A percentile compares a stretch with the other conserved stretches of the same genome.
Conservation (phyloP, 2,797 vertebrate species). For the Hapalemur alaotrensis region DNA sequence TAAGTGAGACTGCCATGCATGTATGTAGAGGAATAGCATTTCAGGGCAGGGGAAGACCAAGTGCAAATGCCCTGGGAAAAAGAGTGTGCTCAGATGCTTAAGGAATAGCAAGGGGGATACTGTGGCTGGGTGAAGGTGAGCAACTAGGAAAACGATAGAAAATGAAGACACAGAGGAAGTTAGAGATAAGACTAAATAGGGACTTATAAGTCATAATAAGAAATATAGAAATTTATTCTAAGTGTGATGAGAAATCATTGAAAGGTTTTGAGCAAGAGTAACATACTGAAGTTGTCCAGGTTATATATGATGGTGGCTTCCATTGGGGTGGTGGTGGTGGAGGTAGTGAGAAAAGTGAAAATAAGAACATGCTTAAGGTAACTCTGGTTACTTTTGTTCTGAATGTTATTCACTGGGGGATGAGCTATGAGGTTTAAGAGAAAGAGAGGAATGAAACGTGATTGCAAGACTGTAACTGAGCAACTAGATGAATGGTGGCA, state of each 20-base stretch:
- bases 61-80: neutral
- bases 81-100: neutral
- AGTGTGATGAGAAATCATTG: neutral
- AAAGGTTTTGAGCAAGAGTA: neutral
- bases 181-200: neutral
- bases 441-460: neutral
- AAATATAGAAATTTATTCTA: neutral
- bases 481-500: neutral
- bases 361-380: neutral
- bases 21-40: neutral
- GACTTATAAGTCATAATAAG: neutral
- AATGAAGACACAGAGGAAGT: neutral
- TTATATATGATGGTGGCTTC: neutral
- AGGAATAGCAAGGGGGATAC: neutral
- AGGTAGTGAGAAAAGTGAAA: neutral
- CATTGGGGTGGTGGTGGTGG: fast-evolving
- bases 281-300: neutral
- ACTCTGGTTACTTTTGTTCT: neutral
- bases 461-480: neutral
- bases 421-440: neutral
- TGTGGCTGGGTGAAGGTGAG: neutral
- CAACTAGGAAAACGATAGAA: neutral
- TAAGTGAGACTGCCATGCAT: neutral
- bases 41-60: neutral
- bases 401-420: neutral